Percentiles rank a stretch among this genome's conserved stretches.
Evolutionary conservation across 2,888 invertebrate species (phyloP).

Genomic region (Drosophila neotestacea): DNA sequence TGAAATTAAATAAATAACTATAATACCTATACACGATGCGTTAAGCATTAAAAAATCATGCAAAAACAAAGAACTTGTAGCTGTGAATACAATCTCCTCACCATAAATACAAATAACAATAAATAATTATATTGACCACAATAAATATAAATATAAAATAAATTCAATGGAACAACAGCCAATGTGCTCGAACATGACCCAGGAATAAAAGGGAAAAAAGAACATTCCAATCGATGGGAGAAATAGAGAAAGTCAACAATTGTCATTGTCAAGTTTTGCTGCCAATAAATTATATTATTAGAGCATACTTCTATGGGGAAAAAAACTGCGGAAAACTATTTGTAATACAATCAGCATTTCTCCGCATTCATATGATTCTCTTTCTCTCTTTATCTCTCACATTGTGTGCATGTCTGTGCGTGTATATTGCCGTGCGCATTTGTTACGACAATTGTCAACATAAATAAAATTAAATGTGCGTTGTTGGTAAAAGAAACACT

Average conservation of each 20-base stretch:
- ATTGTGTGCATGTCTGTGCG: neutral
- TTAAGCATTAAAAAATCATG: neutral
- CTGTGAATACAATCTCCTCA: slow-evolving; percentile 17
- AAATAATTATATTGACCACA: slow-evolving; percentile 64
- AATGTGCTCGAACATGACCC: slow-evolving; percentile 2
- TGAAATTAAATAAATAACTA: slow-evolving; percentile 37
- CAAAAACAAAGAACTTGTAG: slow-evolving; percentile 8
- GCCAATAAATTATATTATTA: slow-evolving; percentile 75
- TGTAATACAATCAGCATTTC: slow-evolving; percentile 58
- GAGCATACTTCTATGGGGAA: slow-evolving; percentile 32
- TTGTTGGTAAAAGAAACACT: slow-evolving; percentile 21
- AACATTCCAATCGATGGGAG: neutral
- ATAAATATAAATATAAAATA: slow-evolving; percentile 66
- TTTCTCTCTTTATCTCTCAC: neutral
- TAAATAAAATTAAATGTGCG: slow-evolving; percentile 77
- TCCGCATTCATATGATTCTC: slow-evolving; percentile 4
- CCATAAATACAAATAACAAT: slow-evolving; percentile 64
- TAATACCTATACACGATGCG: neutral
- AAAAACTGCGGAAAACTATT: slow-evolving; percentile 54
- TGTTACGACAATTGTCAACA: slow-evolving; percentile 67
- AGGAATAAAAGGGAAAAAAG: slow-evolving; percentile 6
- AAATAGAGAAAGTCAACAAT: slow-evolving; percentile 64
- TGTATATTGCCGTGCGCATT: slow-evolving; percentile 35
- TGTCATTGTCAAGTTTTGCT: slow-evolving; percentile 67
- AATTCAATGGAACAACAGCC: slow-evolving; percentile 58